phyloP scores from a whole-genome alignment of 2,113 vertebrate species.

The Lucifuga dentata region DNA sequence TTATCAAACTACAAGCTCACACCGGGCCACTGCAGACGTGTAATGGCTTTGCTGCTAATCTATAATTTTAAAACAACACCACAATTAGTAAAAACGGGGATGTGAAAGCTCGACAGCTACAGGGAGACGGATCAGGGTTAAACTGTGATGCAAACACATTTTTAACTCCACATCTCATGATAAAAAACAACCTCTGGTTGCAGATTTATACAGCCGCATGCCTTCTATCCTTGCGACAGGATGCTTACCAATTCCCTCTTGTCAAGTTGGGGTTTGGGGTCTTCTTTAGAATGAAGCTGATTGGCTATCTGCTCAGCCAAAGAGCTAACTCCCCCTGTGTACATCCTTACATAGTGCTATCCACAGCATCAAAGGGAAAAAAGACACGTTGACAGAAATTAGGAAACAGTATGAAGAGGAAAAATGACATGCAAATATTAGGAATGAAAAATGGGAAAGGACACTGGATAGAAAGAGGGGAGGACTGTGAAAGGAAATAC shows the following conservation, averaged over 20 bases:
- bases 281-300: constrained; percentile 94
- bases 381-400: constrained; percentile 41
- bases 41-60: rapidly evolving
- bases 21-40: background rate
- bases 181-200: background rate
- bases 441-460: constrained; percentile 1
- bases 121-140: constrained; percentile 22
- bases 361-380: constrained; percentile 50
- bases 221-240: constrained; percentile 36
- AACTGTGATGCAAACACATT: constrained; percentile 14
- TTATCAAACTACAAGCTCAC: background rate
- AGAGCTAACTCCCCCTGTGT: constrained; percentile 96
- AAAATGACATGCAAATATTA: background rate
- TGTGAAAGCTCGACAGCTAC: constrained; percentile 9
- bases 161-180: background rate
- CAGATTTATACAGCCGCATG: constrained; percentile 26
- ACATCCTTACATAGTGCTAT: constrained; percentile 96
- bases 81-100: constrained; percentile 18
- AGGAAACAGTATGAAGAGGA: constrained; percentile 29
- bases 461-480: background rate
- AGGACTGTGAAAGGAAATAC: background rate
- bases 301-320: constrained; percentile 97
- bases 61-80: background rate
- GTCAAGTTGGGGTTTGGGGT: constrained; percentile 89
- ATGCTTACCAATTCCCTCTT: constrained; percentile 96